These are phyloP conservation scores for Polydrusus cervinus DNA, from an alignment of 2,888 invertebrate genomes.

Conservation along the genomic window DNA sequence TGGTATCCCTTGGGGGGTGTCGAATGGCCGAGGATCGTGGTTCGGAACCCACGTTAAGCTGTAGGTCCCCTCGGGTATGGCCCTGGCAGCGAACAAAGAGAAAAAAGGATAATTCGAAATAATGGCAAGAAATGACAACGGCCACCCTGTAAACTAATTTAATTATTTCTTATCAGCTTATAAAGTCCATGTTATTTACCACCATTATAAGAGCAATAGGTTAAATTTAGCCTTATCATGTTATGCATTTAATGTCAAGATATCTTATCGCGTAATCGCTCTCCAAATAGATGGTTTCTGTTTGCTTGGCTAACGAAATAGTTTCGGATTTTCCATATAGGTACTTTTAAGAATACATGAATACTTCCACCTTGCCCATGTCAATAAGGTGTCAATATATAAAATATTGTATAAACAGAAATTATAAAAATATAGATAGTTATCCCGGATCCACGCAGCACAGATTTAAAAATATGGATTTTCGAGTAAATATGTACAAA, in stretches of 20 bases:
- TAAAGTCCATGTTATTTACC: conserved; percentile 11
- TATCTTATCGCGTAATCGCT: conserved; percentile 27
- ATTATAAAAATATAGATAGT: too few relatives aligned
- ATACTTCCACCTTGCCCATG: neutral
- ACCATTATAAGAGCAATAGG: conserved; percentile 5
- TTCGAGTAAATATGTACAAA: too few relatives aligned
- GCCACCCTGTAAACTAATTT: neutral
- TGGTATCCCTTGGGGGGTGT: too few relatives aligned
- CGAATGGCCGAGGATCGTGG: too few relatives aligned
- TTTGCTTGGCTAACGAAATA: neutral
- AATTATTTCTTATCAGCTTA: conserved; percentile 14
- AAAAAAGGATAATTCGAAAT: too few relatives aligned
- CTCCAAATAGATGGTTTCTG: neutral
- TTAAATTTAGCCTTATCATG: conserved; percentile 26
- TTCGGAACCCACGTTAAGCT: too few relatives aligned
- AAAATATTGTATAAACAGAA: neutral
- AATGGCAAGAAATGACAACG: too few relatives aligned
- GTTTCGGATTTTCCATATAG: neutral
- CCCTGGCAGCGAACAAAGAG: too few relatives aligned
- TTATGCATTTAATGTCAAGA: conserved; percentile 17
- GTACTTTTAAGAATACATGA: neutral
- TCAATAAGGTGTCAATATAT: neutral
- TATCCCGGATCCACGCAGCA: too few relatives aligned
- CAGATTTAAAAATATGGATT: too few relatives aligned
- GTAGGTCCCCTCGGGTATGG: too few relatives aligned